Base-by-base conservation (phyloP, 2,888 invertebrate genomes). In the Pilophorus perplexus region DNA sequence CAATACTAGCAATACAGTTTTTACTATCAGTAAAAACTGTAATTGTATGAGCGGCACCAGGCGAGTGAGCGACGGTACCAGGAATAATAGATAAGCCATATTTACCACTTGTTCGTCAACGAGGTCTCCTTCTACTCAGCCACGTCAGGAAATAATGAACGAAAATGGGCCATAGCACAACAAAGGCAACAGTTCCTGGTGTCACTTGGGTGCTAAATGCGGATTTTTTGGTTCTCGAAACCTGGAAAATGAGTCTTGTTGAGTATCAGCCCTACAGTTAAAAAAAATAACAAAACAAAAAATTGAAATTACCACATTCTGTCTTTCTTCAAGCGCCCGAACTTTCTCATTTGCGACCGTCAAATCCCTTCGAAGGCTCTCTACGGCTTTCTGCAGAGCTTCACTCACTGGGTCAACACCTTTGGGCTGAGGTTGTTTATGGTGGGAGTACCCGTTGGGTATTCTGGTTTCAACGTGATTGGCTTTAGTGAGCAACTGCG, bases 301-400 rank as follows among this genome's bases (percentile, higher is more conserved):
- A 1, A 5, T 12, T 33, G 5, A 25, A 44, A n/a, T 12, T 46
- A 67, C 68, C 59, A 33, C 59, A 25, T 28, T 62, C 37, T 67
- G 60, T 18, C 50, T 23, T 40, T 68, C 64, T 28, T 69, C 69
- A 3, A 69, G 40, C 12, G 48, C 33, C 28, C 64, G 55, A 5
- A 69, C 60, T 25, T 67, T 67, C 18, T 60, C 60, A 25, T 65
- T 69, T 3, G 68, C 67, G 6, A 44, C 8, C 0, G 62, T 38
- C 33, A 69, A 38, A 27, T 70, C 70, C 33, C 64, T 54, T 8
- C 67, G 18, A 25, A 70, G 50, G 16, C 60, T 68, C 25, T 69
- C 67, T 8, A 70, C 60, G 28, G 70, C 68, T 38, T 66, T 69
- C 27, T 70, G 68, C 20, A 70, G 40, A 12, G 68, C 69, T 40